Evolutionary conservation across 1,140 invertebrate species (phyloP), one percentile per base, ranked within the genome.

Genomic region (Andricus grossulariae): DNA sequence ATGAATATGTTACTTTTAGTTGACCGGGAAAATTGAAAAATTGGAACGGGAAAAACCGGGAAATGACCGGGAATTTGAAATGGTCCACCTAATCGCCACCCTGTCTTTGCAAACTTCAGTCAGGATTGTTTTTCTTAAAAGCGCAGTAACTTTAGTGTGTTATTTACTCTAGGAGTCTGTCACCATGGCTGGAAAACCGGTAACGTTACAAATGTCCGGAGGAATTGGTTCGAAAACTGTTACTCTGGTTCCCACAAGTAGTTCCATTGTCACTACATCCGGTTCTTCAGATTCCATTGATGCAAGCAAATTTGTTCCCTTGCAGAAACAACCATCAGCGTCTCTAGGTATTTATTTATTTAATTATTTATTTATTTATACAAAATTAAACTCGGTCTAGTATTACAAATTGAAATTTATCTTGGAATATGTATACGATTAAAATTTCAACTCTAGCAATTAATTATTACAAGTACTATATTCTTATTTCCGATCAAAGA

Each of bases 171-270:
- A 93, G 89, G 94, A 94, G 83, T 90, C 93, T 19, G 92, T 95
- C 25, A 93, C 94, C 50, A 92, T 95, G 81, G 92, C 94, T n/a
- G 95, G 95, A 1, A 95, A 95, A 88, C 94, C 94, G 8, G 93
- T 95, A 2, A 95, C 95, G 3, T 90, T 95, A 25, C 93, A 93
- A 87, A 92, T 94, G 90, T 91, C 93, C 12, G 91, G 92, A 11
- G 91, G 90, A 57, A 88, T 91, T 74, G 91, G 92, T 25, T 91
- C 92, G 16, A 93, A 93, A 84, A 93, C 93, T 0, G 91, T 93
- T 0, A 93, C 92, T 5, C 81, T 93, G 5, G 87, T 93, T 74
- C 92, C 92, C 6, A 85, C 91, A 12, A 90, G 87, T 60, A 89
- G 86, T 75, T 90, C 90, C 0, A 88, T 91, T 76, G 89, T 89